Evolutionary conservation across 2,888 invertebrate genomes (phyloP), one percentile per base, ranked within the genome.

Genomic region (Chrysina gloriosa): DNA sequence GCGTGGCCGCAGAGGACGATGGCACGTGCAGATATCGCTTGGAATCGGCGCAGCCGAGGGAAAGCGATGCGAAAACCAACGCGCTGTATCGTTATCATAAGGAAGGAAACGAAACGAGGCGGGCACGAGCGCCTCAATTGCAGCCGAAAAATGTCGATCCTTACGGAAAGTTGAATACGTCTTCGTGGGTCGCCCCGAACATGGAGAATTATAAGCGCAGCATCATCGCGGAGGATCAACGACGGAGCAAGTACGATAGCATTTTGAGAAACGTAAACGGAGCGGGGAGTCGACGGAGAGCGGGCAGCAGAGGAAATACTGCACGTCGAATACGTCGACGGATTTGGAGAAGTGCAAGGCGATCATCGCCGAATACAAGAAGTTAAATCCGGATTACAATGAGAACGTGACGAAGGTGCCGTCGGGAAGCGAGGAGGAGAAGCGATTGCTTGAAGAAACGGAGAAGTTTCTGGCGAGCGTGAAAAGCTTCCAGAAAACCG

Each of bases 71-170:
- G n/a, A 63, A 69, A 34, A 66, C 19, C 39, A 54, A 36, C 29
- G 45, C 63, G 2, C 25, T 58, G 9, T 61, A 65, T 54, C 19
- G 50, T 5, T 34, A 63, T 9, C 16, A 63, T 3, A 64, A 58
- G 21, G 63, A 39, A 7, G 27, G 27, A 36, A 27, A 63, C n/a
- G 67, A 63, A 11, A 4, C 11, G 0, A 65, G 52, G 5, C 31
- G 58, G 2, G 16, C 63, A 9, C 47, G 25, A 19, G 31, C 58
- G 27, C 71, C 68, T 1, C 72, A 72, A 34, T 52, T 72, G 42
- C 72, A 72, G 39, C 72, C 72, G 0, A 65, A 64, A 16, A 72
- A 69, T 31, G 54, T 72, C 6, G 70, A 69, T 52, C 72, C 72
- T 1, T 72, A 70, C 27, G 71, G 72, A 9, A 68, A 65, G 3